Conservation (phyloP, 2,113 vertebrate species). For the Chloroceryle aenea region DNA sequence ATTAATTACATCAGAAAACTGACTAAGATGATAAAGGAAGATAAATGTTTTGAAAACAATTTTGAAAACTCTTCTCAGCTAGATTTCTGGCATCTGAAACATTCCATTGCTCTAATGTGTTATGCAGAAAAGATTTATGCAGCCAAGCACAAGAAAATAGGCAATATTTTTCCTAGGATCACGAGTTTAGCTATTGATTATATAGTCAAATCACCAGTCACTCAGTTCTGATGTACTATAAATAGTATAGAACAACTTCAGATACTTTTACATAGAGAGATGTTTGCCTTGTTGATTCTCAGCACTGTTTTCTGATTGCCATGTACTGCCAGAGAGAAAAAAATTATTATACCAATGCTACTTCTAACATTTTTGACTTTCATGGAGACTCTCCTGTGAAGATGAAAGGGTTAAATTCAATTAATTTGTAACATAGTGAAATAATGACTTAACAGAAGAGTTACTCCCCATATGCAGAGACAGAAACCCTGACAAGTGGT, state of each 20-base stretch:
- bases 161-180: not conserved
- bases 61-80: not conserved
- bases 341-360: not conserved
- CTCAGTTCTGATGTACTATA: not conserved
- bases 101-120: not conserved
- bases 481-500: not conserved
- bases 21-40: not conserved
- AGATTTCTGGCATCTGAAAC: not conserved
- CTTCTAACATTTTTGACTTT: not conserved
- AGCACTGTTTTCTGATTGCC: not conserved
- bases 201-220: not conserved
- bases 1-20: not conserved
- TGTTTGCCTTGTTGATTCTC: not conserved
- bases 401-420: not conserved
- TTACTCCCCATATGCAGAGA: not conserved
- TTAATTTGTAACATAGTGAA: not conserved
- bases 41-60: conserved; percentile 1
- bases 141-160: not conserved
- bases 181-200: not conserved
- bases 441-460: not conserved
- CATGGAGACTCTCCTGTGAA: not conserved
- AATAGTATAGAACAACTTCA: not conserved
- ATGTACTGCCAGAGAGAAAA: not conserved
- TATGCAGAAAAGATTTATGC: not conserved
- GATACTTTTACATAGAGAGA: not conserved